These are phyloP conservation scores for Zeuzera pyrina DNA, from an alignment of 2,888 invertebrate species.

Conservation along the genomic window DNA sequence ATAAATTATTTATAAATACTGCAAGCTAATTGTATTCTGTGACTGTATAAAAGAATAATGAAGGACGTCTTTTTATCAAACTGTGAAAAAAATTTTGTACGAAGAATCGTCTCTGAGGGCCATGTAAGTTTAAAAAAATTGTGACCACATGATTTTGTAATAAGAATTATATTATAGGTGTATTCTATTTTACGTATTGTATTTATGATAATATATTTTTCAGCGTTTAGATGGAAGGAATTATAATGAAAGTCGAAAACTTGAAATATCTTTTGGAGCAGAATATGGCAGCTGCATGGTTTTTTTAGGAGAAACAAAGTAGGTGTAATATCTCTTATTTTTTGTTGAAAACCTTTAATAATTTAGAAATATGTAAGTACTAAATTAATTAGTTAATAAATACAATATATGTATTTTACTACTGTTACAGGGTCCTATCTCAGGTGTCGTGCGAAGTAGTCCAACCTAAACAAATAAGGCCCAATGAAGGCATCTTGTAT, in stretches of 20 bases:
- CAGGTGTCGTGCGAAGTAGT: conserved; percentile 92
- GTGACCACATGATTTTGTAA: background rate
- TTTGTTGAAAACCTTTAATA: too few relatives aligned
- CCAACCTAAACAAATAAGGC: conserved; percentile 86
- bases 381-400: too few relatives aligned
- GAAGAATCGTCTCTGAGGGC: conserved; percentile 75
- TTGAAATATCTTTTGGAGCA: conserved; percentile 83
- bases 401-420: too few relatives aligned
- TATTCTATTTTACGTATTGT: background rate
- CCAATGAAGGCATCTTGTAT: conserved; percentile 89
- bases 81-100: conserved; percentile 80
- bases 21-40: too few relatives aligned
- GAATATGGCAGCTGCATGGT: conserved; percentile 88
- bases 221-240: conserved; percentile 87
- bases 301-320: conserved; percentile 85
- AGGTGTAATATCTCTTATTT: too few relatives aligned
- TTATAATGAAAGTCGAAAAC: conserved; percentile 80
- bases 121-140: conserved; percentile 62
- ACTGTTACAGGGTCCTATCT: conserved; percentile 82
- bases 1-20: too few relatives aligned
- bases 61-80: conserved; percentile 78
- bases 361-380: too few relatives aligned
- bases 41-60: too few relatives aligned
- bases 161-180: conserved; percentile 9
- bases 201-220: conserved; percentile 22